These are phyloP conservation scores for Gari tellinella DNA, from an alignment of 2,888 invertebrate species.

Conservation along the genomic window DNA sequence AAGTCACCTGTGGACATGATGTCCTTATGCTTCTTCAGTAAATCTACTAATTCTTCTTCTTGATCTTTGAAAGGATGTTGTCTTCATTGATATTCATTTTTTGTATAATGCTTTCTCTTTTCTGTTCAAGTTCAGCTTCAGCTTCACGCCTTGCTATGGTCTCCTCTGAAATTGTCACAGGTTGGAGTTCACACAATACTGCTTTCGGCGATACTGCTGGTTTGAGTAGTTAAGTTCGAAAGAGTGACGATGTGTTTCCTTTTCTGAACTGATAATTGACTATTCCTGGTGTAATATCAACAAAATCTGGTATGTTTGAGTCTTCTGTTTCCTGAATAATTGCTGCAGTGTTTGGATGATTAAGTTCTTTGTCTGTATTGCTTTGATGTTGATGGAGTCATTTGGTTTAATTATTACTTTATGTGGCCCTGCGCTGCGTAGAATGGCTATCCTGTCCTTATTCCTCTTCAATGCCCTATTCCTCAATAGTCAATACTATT, in stretches of 20 bases:
- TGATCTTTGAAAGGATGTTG: background rate
- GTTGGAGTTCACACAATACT: conserved; percentile 34
- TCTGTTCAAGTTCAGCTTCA: background rate
- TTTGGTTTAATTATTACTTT: conserved; percentile 11
- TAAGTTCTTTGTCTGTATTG: conserved; percentile 8
- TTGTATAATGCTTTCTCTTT: too few relatives aligned
- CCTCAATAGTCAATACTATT: background rate
- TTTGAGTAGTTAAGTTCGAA: conserved; percentile 15
- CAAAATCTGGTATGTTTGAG: background rate
- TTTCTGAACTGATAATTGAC: background rate
- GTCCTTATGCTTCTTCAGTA: conserved; percentile 5
- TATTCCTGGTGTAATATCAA: conserved; percentile 18
- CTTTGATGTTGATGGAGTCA: conserved; percentile 2
- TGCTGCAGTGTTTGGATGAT: conserved; percentile 3
- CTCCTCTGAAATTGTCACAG: conserved; percentile 18
- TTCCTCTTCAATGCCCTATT: conserved; percentile 10
- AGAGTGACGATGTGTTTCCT: conserved; percentile 4
- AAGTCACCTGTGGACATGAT: conserved; percentile 1
- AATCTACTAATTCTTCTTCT: background rate
- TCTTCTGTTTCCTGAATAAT: conserved; percentile 16
- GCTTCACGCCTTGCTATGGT: background rate
- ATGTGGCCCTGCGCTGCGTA: conserved; percentile 4
- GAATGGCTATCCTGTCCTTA: conserved; percentile 11
- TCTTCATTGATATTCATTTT: conserved; percentile 1
- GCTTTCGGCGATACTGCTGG: conserved; percentile 13